phyloP scores from a whole-genome alignment of 2,113 vertebrate genomes.

The Corydoras maculifer region DNA sequence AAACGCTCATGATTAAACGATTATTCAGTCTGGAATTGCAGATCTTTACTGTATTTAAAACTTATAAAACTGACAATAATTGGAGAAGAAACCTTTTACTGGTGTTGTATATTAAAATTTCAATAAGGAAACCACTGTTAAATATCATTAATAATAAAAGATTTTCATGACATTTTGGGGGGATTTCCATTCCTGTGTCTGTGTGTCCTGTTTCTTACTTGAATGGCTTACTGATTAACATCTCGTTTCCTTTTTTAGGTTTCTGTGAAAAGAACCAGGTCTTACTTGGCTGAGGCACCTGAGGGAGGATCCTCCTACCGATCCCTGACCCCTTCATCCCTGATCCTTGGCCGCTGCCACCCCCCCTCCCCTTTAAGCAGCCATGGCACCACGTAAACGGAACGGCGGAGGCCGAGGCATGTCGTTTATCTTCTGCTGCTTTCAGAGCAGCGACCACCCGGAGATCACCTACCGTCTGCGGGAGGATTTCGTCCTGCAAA shows the following conservation, averaged over 20 bases:
- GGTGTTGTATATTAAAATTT: too few species aligned
- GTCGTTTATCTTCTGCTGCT: slow-evolving; percentile 96
- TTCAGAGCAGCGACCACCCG: slow-evolving; percentile 87
- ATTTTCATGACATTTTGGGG: too few species aligned
- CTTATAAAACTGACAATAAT: too few species aligned
- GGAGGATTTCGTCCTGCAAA: slow-evolving; percentile 91
- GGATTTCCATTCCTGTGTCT: too few species aligned
- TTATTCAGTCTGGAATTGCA: too few species aligned
- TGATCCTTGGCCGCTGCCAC: slow-evolving; percentile 28
- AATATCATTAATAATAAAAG: too few species aligned
- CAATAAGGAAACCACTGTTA: too few species aligned
- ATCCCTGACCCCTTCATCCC: slow-evolving; percentile 48
- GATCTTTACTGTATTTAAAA: too few species aligned
- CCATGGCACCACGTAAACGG: slow-evolving; percentile 94
- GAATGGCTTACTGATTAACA: not conserved
- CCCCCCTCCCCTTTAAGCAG: slow-evolving; percentile 33
- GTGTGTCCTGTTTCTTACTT: too few species aligned
- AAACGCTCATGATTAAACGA: too few species aligned
- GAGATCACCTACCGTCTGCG: slow-evolving; percentile 95
- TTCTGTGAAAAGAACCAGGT: slow-evolving; percentile 57
- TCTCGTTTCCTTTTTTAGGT: slow-evolving; percentile 40
- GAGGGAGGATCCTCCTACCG: slow-evolving; percentile 48
- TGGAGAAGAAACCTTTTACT: too few species aligned
- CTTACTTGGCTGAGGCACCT: slow-evolving; percentile 53
- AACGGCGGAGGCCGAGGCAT: slow-evolving; percentile 74